These are phyloP conservation scores for Raja brachyura DNA, from an alignment of 2,113 vertebrate genomes.

Conservation along the genomic window DNA sequence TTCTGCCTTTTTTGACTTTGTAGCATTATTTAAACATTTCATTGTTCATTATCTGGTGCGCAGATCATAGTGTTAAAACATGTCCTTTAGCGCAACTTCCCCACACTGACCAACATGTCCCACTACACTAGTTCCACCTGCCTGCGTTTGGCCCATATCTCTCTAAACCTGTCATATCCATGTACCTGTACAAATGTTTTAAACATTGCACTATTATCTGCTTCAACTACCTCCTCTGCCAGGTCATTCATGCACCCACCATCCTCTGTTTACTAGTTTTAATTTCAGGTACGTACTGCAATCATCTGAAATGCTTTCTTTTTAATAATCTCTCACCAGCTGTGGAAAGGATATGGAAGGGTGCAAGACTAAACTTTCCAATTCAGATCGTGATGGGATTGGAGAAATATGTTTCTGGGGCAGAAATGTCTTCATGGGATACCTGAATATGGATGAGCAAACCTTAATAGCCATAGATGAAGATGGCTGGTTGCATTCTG, in stretches of 20 bases:
- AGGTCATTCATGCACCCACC: too few species aligned
- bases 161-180: too few species aligned
- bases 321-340: slow-evolving; percentile 44
- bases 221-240: too few species aligned
- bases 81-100: too few species aligned
- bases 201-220: too few species aligned
- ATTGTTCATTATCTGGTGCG: neutral
- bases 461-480: slow-evolving; percentile 57
- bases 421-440: slow-evolving; percentile 69
- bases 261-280: neutral
- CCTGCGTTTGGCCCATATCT: neutral
- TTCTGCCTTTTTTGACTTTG: neutral
- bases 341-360: slow-evolving; percentile 59
- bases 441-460: slow-evolving; percentile 60
- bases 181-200: too few species aligned
- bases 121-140: too few species aligned
- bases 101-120: too few species aligned
- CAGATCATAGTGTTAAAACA: too few species aligned
- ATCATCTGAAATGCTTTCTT: neutral
- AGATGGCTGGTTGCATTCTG: slow-evolving; percentile 65
- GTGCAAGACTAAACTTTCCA: slow-evolving; percentile 56
- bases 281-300: neutral
- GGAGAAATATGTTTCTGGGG: slow-evolving; percentile 71
- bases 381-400: slow-evolving; percentile 53
- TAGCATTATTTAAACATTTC: neutral